Conservation (phyloP, 1,140 invertebrate species). For the Drosophila arizonae region DNA sequence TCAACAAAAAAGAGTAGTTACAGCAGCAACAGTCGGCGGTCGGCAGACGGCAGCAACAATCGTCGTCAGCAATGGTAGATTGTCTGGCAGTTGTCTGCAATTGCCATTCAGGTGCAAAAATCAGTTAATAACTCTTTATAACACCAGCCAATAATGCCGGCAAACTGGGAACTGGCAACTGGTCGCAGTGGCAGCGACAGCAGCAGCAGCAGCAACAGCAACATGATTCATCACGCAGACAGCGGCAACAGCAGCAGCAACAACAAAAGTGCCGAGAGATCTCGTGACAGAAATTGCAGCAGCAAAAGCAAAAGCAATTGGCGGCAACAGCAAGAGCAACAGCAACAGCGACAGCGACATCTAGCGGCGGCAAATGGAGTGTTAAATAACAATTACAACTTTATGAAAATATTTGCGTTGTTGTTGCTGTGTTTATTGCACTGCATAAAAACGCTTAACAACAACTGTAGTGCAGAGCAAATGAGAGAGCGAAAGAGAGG, state of each 20-base stretch:
- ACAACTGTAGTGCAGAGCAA: slow-evolving; percentile 4
- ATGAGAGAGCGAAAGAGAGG: background rate
- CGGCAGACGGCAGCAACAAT: slow-evolving; percentile 8
- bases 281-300: slow-evolving; percentile 21
- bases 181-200: slow-evolving; percentile 18
- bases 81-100: slow-evolving; percentile 62
- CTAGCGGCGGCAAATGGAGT: slow-evolving; percentile 60
- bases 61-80: slow-evolving; percentile 25
- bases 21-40: slow-evolving; percentile 7
- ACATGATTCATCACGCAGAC: background rate
- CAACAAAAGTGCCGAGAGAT: background rate
- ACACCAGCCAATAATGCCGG: slow-evolving; percentile 51
- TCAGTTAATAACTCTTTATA: slow-evolving; percentile 74
- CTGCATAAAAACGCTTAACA: slow-evolving; percentile 24
- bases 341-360: slow-evolving; percentile 59
- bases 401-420: slow-evolving; percentile 63
- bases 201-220: slow-evolving; percentile 39
- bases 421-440: slow-evolving; percentile 32
- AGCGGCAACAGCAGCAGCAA: slow-evolving; percentile 37
- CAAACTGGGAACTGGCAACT: slow-evolving; percentile 39
- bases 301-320: slow-evolving; percentile 23
- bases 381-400: slow-evolving; percentile 73
- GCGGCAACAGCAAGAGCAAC: background rate
- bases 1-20: slow-evolving; percentile 2
- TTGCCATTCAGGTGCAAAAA: slow-evolving; percentile 65